A percentile compares a stretch with the other conserved stretches of the same genome.
Evolutionary conservation across 2,113 vertebrate genomes (phyloP).

Genomic region (Dasyornis broadbenti): DNA sequence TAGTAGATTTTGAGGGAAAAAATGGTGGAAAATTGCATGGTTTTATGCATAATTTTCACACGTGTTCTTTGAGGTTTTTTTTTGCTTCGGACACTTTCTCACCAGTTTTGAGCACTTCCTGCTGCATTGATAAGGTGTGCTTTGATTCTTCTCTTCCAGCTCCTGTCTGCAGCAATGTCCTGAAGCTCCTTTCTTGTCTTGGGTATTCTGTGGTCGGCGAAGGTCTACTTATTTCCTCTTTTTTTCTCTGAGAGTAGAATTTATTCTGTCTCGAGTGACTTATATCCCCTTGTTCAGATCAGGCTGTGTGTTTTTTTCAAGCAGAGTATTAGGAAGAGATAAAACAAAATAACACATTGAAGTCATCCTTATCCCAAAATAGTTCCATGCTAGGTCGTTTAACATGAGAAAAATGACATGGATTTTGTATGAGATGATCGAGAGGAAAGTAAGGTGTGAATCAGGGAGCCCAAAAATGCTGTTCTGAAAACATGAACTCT

Average conservation of each 20-base stretch:
- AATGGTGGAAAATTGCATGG: not conserved
- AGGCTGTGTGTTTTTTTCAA: not conserved
- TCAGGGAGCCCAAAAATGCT: not conserved
- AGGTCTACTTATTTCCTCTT: not conserved
- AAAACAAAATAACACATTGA: not conserved
- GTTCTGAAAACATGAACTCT: not conserved
- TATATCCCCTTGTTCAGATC: not conserved
- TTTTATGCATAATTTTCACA: not conserved
- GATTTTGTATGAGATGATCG: not conserved
- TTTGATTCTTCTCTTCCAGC: not conserved
- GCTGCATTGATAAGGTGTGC: not conserved
- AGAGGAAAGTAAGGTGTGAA: not conserved
- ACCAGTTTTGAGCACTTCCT: not conserved
- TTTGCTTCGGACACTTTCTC: not conserved
- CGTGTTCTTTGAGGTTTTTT: not conserved
- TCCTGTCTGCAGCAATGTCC: not conserved
- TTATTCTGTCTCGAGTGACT: not conserved
- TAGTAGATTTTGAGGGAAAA: conserved; percentile 1
- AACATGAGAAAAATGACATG: not conserved
- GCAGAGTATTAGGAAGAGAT: not conserved
- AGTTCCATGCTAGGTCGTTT: not conserved
- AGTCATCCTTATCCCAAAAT: not conserved
- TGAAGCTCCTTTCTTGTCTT: not conserved
- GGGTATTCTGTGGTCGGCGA: not conserved
- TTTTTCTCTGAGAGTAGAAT: not conserved